Evolutionary conservation across 2,113 vertebrate species (phyloP).

Genomic region (Mormoops blainvillei): DNA sequence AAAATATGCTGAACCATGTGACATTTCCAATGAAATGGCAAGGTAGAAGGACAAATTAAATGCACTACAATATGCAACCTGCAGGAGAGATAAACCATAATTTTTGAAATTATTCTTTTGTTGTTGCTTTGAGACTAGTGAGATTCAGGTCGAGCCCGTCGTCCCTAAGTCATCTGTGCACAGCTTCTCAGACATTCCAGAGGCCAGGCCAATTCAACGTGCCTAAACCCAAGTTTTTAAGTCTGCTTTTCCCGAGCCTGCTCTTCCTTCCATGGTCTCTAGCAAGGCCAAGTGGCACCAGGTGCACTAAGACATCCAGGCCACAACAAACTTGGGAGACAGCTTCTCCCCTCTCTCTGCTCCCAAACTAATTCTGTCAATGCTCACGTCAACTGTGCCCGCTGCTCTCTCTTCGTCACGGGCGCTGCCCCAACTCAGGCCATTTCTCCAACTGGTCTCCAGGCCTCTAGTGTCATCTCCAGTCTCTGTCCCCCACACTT

Average conservation of each 20-base stretch:
- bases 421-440: background rate
- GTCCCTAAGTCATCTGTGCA: background rate
- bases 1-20: slow-evolving; percentile 16
- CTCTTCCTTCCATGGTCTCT: background rate
- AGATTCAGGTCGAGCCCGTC: background rate
- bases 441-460: background rate
- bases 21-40: background rate
- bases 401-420: background rate
- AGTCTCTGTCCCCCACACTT: background rate
- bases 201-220: background rate
- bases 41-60: background rate
- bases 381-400: background rate
- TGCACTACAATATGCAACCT: background rate
- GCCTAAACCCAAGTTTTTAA: background rate
- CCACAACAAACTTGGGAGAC: background rate
- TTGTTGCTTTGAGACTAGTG: background rate
- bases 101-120: background rate
- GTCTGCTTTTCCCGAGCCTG: background rate
- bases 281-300: background rate
- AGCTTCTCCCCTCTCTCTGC: background rate
- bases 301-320: background rate
- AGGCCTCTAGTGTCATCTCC: background rate
- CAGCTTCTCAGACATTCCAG: background rate
- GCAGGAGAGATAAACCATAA: background rate
- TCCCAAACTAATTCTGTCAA: background rate